These are phyloP conservation scores for Lontra canadensis DNA, from an alignment of 2,113 vertebrate genomes.

Conservation along the genomic window DNA sequence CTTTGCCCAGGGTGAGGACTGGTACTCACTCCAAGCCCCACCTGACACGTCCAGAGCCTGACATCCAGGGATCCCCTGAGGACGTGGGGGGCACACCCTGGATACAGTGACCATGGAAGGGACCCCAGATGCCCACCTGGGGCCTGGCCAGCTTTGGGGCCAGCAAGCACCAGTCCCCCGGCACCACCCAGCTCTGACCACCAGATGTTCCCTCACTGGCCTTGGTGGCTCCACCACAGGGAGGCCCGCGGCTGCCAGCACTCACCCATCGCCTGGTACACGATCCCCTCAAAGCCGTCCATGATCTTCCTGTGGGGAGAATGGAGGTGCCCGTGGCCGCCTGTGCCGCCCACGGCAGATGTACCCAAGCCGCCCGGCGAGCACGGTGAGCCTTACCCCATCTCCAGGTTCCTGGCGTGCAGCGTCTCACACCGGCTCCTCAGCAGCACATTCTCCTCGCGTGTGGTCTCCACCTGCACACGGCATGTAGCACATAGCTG, in stretches of 20 bases:
- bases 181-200: not conserved
- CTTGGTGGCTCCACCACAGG: not conserved
- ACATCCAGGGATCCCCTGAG: not conserved
- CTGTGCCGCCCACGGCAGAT: accelerated
- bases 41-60: not conserved
- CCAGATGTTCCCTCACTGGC: not conserved
- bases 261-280: slow-evolving; percentile 90
- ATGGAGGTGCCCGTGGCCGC: accelerated
- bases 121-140: not conserved
- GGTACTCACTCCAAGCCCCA: not conserved
- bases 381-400: slow-evolving; percentile 85
- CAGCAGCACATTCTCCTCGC: slow-evolving; percentile 83
- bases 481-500: accelerated
- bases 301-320: slow-evolving; percentile 88
- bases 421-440: slow-evolving; percentile 83
- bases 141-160: not conserved
- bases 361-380: accelerated
- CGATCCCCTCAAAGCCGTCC: slow-evolving; percentile 88
- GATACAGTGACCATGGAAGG: not conserved
- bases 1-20: not conserved
- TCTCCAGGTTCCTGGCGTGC: slow-evolving; percentile 85
- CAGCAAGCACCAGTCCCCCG: accelerated
- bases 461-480: slow-evolving; percentile 83
- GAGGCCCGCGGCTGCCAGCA: accelerated
- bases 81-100: not conserved